These are phyloP conservation scores for Argentina silus DNA, from an alignment of 2,797 vertebrate genomes.

Conservation along the genomic window DNA sequence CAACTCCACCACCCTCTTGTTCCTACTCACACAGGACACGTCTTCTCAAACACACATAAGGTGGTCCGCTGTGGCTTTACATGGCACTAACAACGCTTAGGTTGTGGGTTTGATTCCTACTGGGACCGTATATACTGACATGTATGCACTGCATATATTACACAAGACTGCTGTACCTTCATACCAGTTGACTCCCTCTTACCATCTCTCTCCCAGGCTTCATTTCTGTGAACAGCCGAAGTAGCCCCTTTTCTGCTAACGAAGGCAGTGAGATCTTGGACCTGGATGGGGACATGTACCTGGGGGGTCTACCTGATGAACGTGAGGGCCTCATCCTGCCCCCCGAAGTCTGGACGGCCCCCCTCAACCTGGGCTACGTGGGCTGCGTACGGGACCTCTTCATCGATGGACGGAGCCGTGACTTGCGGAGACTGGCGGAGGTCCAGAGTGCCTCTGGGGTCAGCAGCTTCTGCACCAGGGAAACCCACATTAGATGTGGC, in stretches of 20 bases:
- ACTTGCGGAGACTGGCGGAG: constrained; percentile 86
- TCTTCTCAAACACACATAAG: no score
- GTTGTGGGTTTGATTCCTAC: no score
- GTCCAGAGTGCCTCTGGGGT: constrained; percentile 81
- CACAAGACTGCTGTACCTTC: constrained; percentile 19
- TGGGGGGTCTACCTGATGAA: constrained; percentile 89
- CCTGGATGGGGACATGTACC: constrained; percentile 90
- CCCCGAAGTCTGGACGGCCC: constrained; percentile 90
- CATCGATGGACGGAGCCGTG: constrained; percentile 90
- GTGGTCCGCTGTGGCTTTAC: no score
- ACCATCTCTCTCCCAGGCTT: constrained; percentile 72
- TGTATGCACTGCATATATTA: no score
- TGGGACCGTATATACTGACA: no score
- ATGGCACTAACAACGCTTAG: no score
- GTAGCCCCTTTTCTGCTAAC: constrained; percentile 86
- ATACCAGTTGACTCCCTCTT: constrained; percentile 5
- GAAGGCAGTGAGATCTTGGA: constrained; percentile 93
- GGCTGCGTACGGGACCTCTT: constrained; percentile 93
- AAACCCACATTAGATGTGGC: constrained; percentile 85
- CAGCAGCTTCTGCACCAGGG: constrained; percentile 85
- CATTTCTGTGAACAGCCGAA: constrained; percentile 91
- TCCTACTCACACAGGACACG: background rate
- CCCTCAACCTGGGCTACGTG: constrained; percentile 89
- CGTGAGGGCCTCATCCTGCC: constrained; percentile 81
- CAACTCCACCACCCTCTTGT: no score